Evolutionary conservation across 2,797 vertebrate species (phyloP), one percentile per base, ranked within the genome.

Genomic region (Telmatherina bonti): DNA sequence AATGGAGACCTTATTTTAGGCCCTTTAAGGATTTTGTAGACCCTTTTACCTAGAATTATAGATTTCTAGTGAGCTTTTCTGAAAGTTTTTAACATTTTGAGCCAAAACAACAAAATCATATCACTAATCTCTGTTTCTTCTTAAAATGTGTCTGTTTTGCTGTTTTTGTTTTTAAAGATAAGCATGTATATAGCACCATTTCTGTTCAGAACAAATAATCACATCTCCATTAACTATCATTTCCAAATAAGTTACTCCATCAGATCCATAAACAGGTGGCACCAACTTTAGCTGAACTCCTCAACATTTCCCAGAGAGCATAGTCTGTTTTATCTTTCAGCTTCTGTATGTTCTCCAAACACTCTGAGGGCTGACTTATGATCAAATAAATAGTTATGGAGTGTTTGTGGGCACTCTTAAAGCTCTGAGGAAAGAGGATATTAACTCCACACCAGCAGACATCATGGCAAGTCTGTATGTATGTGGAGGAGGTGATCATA

Each of bases 381-480:
- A 45, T 47, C 45, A 47, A 47, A 47, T 22, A 22, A 47, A n/a
- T 45, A 45, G 20, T 45, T n/a, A n/a, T 45, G 43, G 62, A 24
- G 71, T 43, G 41, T 47, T 54, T 33, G 67, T 58, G 78, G 68
- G 15, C 76, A 72, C 53, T 85, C 55, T 77, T 78, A 83, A 82
- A 55, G 66, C 83, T 86, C 81, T 79, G 85, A 82, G 71, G 84
- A 80, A 43, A 59, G 72, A 91, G 89, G 90, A 91, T 90, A 91
- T 92, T 87, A 91, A 89, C 76, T 90, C 84, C 67, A 81, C 58
- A 78, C 67, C 45, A 47, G 62, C 49, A 29, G 72, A 60, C 15
- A 35, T 83, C 88, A 68, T 67, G 79, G 82, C 67, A 78, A 61
- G 74, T 65, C 62, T 70, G 65, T 74, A 41, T 43, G 57, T 65